phyloP scores from a whole-genome alignment of 30 jellyfish, hydroid and myxozoan species.

The Aurelia coerulea region DNA sequence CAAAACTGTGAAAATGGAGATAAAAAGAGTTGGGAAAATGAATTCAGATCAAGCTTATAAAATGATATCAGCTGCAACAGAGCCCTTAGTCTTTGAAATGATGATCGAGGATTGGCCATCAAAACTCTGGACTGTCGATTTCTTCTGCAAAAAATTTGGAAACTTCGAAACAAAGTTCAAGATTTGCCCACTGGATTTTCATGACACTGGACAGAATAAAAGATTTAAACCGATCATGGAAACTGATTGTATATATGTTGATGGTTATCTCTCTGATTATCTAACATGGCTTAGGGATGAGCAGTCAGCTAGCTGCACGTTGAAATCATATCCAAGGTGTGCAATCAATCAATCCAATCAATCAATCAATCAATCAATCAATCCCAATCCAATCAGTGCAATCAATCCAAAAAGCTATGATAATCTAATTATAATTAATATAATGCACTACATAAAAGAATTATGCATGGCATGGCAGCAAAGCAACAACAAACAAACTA shows the following conservation, averaged over 20 bases:
- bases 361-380: no score
- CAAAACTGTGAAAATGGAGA: no score
- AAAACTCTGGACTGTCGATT: conserved; percentile 61
- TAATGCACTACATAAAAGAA: no score
- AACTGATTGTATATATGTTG: conserved; percentile 15
- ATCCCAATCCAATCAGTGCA: no score
- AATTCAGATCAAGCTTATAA: conserved; percentile 19
- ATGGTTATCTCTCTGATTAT: conserved; percentile 15
- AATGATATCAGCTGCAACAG: background rate
- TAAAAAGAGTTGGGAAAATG: background rate
- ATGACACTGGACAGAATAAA: background rate
- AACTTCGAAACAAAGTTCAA: conserved; percentile 50
- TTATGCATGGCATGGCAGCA: no score
- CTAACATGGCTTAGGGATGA: conserved; percentile 28
- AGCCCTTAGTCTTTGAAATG: conserved; percentile 65
- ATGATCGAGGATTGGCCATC: conserved; percentile 82
- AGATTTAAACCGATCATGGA: conserved; percentile 18
- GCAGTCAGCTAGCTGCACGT: background rate
- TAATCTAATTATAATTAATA: no score
- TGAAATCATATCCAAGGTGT: conserved; percentile 22
- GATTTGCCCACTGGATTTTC: conserved; percentile 15
- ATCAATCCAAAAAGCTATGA: no score
- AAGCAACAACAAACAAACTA: no score
- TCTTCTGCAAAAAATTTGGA: conserved; percentile 41
- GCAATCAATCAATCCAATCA: no score